Base-by-base conservation (phyloP, 1,140 invertebrate genomes). In the Protaetia brevitarsis region DNA sequence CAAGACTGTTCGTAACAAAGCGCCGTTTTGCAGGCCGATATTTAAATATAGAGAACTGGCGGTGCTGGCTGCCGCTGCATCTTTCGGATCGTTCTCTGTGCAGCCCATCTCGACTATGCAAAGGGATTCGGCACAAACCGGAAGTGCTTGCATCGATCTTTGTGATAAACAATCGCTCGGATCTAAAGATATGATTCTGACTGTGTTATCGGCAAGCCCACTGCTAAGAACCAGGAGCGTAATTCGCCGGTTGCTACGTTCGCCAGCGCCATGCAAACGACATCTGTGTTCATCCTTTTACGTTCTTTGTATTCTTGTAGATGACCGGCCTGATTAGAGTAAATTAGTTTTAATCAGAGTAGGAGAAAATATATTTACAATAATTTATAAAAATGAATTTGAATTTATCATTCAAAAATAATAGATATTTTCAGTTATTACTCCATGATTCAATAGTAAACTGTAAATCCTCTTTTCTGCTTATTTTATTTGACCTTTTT, bases 181-280 rank as follows among this genome's bases (percentile, higher is more conserved):
- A 83, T 99, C 97, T 13, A 99, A 82, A 0, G 96, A 99, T 31
- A 99, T 96, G 58, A 99, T 97, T 69, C 97, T 84, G 26, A 99
- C 97, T 23, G 97, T 99, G 72, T 96, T 96, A 71, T 99, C 97
- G 27, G 93, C 88, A 99, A 81, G 10, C 98, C 97, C 10, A 99
- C 97, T 68, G 97, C 97, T 63, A 99, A 84, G 77, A 99, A 99
- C 82, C 96, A 90, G 1, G 93, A 97, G 68, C 97, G 83, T 72
- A 97, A 94, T 79, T 99, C 97, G 21, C 97, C 97, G 11, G 89
- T 84, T 0, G 97, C 94, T 0, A 99, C 96, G 62, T 93, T 93
- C 1, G 94, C 97, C 28, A 99, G 76, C 0, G 95, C 96, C 97
- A 99, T 99, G 72, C 97, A 99, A 68, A 98, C 91, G 1, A 99